phyloP scores from a whole-genome alignment of 2,797 vertebrate genomes.

The Holocentrus rufus region DNA sequence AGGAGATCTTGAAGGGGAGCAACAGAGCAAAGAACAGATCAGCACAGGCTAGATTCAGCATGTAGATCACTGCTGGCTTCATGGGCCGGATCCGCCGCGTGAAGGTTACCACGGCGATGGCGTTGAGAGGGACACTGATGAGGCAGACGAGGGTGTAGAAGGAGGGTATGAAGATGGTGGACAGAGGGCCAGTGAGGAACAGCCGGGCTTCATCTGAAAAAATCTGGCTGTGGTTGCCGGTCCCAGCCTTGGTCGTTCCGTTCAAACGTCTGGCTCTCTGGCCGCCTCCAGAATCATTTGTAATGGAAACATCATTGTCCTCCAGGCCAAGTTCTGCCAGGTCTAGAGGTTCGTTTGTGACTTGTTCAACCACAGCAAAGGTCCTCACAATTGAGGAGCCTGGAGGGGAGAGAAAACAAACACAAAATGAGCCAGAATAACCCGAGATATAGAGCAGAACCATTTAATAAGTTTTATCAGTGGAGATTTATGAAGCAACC shows the following conservation, averaged over 20 bases:
- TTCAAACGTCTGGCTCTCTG: rapidly evolving
- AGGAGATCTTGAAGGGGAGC: constrained; percentile 90
- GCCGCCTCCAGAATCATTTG: rapidly evolving
- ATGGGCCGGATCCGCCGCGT: constrained; percentile 81
- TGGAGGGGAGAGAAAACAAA: constrained; percentile 26
- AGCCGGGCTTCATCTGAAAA: constrained; percentile 68
- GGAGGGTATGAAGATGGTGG: constrained; percentile 87
- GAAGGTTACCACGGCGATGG: constrained; percentile 83
- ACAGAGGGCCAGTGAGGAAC: constrained; percentile 82
- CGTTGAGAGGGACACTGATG: constrained; percentile 87
- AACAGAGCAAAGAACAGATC: constrained; percentile 88
- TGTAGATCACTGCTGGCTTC: constrained; percentile 88
- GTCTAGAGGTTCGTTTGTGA: constrained; percentile 42
- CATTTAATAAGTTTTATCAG: too few species aligned
- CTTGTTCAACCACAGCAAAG: rapidly evolving
- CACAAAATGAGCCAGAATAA: neutral
- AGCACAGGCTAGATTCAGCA: constrained; percentile 89
- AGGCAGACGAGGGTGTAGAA: constrained; percentile 85
- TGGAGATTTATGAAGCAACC: too few species aligned
- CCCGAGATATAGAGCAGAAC: neutral
- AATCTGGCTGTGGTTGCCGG: rapidly evolving
- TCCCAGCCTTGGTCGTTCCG: neutral
- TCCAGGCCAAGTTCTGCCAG: rapidly evolving
- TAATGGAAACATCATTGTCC: rapidly evolving
- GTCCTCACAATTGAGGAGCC: neutral